Base-by-base conservation (phyloP, 2,113 vertebrate genomes). In the Lamprotornis superbus region DNA sequence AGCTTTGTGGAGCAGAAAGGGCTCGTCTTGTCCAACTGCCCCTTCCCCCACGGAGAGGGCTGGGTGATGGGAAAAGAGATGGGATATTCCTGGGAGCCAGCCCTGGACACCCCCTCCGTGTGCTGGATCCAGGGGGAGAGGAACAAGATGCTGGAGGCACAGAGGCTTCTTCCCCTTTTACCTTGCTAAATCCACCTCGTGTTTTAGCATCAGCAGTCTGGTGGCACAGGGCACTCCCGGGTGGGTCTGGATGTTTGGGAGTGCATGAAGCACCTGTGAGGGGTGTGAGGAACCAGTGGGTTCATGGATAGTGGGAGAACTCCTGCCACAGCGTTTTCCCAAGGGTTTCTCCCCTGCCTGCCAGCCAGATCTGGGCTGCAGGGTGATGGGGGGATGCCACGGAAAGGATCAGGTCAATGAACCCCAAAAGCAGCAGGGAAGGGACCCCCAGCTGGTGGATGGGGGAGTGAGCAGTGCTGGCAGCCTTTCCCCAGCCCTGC, bases 1-100 rank as follows among this genome's bases (percentile, higher is more conserved):
- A 90, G 84, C 78, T 84, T 57, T 57, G 89, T 69, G 85, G 78
- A 69, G 79, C 35, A 79, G 83, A 91, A 76, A 85, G 81, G 93
- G 82, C 94, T 63, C 20, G 2, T 15, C 67, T 60, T 25, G 50
- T 46, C 83, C 93, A 63, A 42, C 19, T 1, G 1, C 35, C 50
- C 50, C 59, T 59, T 83, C 64, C 53, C 94, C 56, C 25, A 35
- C 0, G n/a, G 61, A 23, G 84, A 33, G 82, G 81, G 52, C 9
- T 77, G 80, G 65, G 52, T 8, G 57, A 74, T 68, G 85, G 63
- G 92, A n/a, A 44, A 33, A 19, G 82, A 50, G 76, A 64, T 19
- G 60, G 77, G 69, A 64, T 18, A 53, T 28, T 83, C 81, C 92
- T 53, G 55, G 94, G 95, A 85, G 49, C 28, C 67, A 92, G 87